Evolutionary conservation across 2,113 vertebrate species (phyloP), one percentile per base, ranked within the genome.

Genomic region (Hippopotamus amphibius): DNA sequence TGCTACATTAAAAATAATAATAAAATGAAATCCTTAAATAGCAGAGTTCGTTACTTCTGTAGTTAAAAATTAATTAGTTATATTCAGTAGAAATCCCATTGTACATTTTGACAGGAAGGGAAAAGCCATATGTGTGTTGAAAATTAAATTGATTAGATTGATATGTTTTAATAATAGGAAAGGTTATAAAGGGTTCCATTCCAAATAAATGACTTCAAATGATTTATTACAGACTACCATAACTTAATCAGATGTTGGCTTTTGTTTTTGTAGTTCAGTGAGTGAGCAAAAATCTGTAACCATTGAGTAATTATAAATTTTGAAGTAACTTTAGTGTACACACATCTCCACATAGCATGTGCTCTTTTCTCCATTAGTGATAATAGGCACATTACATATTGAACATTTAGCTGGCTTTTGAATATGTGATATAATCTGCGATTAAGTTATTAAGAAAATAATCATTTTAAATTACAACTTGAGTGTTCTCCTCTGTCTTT

Each of bases 1-100:
- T 89, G 98, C 95, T 97, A 93, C 97, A 97, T 98, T 98, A 98
- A 99, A 98, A 98, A 98, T 98, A 98, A 98, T 96, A 97, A 95
- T 90, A 97, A 94, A 91, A 86, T 87, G 15, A 97, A 83, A 48
- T 90, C 93, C 37, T 98, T 92, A 61, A 88, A 96, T 95, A 96
- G 55, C 82, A 80, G 92, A 97, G 88, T 93, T 97, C 96, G 97
- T 97, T 96, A 95, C 24, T 72, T 93, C 57, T n/a, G 26, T 96
- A 57, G 50, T 95, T 97, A 8, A 17, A 97, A 97, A 88, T 87
- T 63, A 97, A 97, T 87, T 97, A 92, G 91, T 5, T 1, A 14
- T 86, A 80, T 93, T 88, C 48, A 71, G 48, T 74, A 90, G 90
- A 93, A 92, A 53, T 81, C 57, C 77, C 53, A 59, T 71, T 93